These are phyloP conservation scores for Steinernema scapterisci DNA, from an alignment of 2,888 invertebrate genomes.

Conservation along the genomic window DNA sequence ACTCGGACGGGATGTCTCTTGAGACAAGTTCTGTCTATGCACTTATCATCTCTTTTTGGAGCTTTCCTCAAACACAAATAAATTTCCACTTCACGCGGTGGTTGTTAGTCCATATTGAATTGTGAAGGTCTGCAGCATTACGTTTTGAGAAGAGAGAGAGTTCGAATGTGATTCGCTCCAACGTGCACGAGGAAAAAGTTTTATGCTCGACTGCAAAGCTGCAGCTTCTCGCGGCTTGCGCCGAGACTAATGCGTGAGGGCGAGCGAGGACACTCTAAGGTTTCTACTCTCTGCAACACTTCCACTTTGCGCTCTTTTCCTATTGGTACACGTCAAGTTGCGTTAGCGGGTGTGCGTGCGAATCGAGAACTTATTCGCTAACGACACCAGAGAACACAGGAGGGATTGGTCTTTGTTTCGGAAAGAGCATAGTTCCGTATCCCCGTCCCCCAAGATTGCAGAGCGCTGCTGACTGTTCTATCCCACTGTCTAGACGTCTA, in stretches of 20 bases:
- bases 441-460: neutral
- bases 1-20: neutral
- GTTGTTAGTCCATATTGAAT: too few relatives aligned
- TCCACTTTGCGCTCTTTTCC: neutral
- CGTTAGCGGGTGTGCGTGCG: neutral
- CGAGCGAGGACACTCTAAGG: neutral
- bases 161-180: too few relatives aligned
- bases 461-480: neutral
- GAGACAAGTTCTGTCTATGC: neutral
- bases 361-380: neutral
- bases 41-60: neutral
- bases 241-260: neutral
- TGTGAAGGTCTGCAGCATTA: too few relatives aligned
- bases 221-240: neutral
- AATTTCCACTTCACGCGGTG: too few relatives aligned
- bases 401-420: neutral
- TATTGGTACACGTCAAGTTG: constrained; percentile 1
- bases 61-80: too few relatives aligned
- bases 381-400: constrained; percentile 5
- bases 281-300: neutral
- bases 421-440: constrained; percentile 4
- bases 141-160: too few relatives aligned
- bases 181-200: neutral
- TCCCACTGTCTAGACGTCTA: constrained; percentile 1
- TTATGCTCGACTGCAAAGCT: neutral